A percentile compares a stretch with the other conserved stretches of the same genome.
phyloP scores from a whole-genome alignment of 2,888 invertebrate species.

The Sicus ferrugineus region DNA sequence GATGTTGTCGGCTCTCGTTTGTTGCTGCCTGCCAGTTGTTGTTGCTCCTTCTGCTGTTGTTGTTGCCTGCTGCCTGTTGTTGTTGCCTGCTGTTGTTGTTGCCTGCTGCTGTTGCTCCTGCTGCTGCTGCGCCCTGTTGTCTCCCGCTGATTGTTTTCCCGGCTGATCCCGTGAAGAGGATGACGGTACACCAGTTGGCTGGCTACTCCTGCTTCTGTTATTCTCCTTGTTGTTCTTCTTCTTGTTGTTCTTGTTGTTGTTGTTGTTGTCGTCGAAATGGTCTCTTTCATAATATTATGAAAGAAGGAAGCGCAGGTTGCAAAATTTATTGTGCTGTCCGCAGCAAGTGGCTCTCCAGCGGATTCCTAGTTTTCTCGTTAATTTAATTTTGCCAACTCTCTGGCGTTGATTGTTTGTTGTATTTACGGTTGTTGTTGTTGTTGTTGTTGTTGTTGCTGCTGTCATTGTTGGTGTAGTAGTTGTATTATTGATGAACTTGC shows the following conservation, averaged over 20 bases:
- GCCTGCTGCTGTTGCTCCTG: background rate
- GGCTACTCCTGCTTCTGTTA: background rate
- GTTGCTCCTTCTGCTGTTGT: background rate
- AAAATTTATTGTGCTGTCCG: conserved; percentile 34
- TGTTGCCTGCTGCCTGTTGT: conserved; percentile 3
- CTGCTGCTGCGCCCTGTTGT: conserved; percentile 46
- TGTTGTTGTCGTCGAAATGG: conserved; percentile 40
- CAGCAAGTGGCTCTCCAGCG: conserved; percentile 17
- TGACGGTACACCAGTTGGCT: too few species aligned
- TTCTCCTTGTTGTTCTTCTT: background rate
- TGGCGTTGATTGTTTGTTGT: conserved; percentile 49
- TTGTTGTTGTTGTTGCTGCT: conserved; percentile 26
- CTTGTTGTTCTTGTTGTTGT: conserved; percentile 3
- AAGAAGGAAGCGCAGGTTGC: conserved; percentile 36
- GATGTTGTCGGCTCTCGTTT: conserved; percentile 12
- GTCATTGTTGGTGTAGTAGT: conserved; percentile 10
- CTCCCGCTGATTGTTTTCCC: too few species aligned
- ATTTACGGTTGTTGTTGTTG: conserved; percentile 24
- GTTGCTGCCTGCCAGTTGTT: background rate
- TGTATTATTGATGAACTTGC: background rate
- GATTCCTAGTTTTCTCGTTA: conserved; percentile 41
- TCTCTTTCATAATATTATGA: conserved; percentile 30
- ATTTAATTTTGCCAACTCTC: conserved; percentile 49
- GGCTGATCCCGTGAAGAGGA: too few species aligned
- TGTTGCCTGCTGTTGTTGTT: background rate